A percentile compares a stretch with the other conserved stretches of the same genome.
These are phyloP conservation scores for Parambassis ranga DNA, from an alignment of 2,797 vertebrate species.

Conservation along the genomic window DNA sequence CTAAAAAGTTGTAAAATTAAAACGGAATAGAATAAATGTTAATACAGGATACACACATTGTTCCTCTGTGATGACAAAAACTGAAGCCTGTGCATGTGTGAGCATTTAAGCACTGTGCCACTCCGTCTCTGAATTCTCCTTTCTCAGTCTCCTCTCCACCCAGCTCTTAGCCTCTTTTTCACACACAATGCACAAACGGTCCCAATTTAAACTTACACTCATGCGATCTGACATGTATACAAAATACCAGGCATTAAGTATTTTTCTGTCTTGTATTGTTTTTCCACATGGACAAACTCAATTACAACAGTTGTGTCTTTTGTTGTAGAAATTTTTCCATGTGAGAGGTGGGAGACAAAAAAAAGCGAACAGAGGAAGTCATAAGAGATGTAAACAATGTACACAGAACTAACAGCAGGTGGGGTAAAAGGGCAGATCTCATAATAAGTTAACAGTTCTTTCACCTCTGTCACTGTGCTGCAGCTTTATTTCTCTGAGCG, in stretches of 20 bases:
- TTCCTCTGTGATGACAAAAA: constrained; percentile 29
- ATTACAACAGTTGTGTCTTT: constrained; percentile 60
- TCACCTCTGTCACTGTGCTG: neutral
- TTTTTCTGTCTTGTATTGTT: constrained; percentile 76
- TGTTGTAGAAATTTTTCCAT: constrained; percentile 40
- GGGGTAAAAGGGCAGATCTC: neutral
- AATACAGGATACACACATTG: no score
- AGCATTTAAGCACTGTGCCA: constrained; percentile 1
- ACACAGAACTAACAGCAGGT: constrained; percentile 27
- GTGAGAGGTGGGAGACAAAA: constrained; percentile 4
- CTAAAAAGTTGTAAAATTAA: no score
- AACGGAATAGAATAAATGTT: no score
- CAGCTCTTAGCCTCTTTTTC: constrained; percentile 37
- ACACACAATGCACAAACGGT: constrained; percentile 66
- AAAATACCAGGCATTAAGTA: constrained; percentile 76
- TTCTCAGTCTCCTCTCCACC: constrained; percentile 2
- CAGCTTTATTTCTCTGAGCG: neutral
- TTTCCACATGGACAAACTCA: constrained; percentile 80
- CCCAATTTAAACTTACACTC: constrained; percentile 77
- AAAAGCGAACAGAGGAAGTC: constrained; percentile 9
- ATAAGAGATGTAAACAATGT: constrained; percentile 33
- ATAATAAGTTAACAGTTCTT: neutral
- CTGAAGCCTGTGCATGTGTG: neutral
- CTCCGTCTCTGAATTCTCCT: constrained; percentile 17
- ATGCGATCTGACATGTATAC: constrained; percentile 81